Percentiles rank a stretch among this genome's conserved stretches.
phyloP scores from a whole-genome alignment of 2,113 vertebrate species.

The Seriola aureovittata region DNA sequence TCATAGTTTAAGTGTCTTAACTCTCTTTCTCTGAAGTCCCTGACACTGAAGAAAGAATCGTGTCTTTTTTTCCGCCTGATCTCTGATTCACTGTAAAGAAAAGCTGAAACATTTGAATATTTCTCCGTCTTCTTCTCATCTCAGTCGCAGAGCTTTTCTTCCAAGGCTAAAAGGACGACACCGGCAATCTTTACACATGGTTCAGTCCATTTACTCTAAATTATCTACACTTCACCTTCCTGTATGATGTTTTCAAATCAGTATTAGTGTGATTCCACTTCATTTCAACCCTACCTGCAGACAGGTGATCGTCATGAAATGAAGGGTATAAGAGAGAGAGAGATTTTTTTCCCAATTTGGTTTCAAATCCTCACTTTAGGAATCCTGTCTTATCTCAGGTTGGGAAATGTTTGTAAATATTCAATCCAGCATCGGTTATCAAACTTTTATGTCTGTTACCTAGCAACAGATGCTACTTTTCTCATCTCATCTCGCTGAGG shows the following conservation, averaged over 20 bases:
- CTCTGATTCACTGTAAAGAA: background rate
- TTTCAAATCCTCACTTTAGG: too few relatives aligned
- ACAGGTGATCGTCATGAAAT: too few relatives aligned
- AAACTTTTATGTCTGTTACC: too few relatives aligned
- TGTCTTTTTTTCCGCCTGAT: background rate
- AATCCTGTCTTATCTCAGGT: too few relatives aligned
- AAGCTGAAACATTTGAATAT: background rate
- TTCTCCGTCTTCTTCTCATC: conserved; percentile 3
- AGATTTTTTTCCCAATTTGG: too few relatives aligned
- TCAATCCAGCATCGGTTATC: too few relatives aligned
- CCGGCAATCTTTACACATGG: too few relatives aligned
- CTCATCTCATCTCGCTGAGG: too few relatives aligned
- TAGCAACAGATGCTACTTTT: too few relatives aligned
- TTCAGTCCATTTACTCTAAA: background rate
- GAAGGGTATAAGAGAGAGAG: too few relatives aligned
- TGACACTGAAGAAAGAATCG: background rate
- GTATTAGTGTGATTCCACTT: background rate
- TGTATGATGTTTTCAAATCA: background rate
- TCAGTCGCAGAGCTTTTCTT: background rate
- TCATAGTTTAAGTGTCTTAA: background rate
- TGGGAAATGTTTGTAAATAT: too few relatives aligned
- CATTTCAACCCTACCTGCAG: background rate
- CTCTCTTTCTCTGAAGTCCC: background rate
- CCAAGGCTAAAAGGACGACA: background rate
- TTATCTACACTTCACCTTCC: background rate